Conservation (phyloP, 2,113 vertebrate genomes). For the Corythaeola cristata region DNA sequence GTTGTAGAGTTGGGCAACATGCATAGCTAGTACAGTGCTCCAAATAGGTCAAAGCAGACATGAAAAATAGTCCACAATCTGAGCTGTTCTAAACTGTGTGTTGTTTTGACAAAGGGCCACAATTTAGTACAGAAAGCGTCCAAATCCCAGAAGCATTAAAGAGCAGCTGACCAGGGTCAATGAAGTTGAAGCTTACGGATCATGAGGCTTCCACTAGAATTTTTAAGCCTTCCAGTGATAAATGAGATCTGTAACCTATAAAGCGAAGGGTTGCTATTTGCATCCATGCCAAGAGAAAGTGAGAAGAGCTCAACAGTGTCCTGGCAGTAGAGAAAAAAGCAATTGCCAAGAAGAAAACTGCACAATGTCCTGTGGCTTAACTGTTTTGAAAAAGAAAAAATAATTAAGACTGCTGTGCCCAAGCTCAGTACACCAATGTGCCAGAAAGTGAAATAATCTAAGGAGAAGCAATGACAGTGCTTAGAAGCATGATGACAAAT, state of each 20-base stretch:
- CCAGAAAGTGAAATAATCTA: neutral
- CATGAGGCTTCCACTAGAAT: neutral
- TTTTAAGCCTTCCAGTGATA: neutral
- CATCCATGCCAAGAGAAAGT: neutral
- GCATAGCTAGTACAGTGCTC: neutral
- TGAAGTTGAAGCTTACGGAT: neutral
- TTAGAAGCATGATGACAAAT: neutral
- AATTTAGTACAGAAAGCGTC: neutral
- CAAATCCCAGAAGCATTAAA: neutral
- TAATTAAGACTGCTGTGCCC: neutral
- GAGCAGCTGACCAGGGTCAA: neutral
- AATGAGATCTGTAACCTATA: neutral
- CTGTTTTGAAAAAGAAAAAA: slow-evolving; percentile 9
- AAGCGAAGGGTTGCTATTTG: neutral
- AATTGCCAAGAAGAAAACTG: neutral
- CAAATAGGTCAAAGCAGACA: neutral
- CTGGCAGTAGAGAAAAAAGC: neutral
- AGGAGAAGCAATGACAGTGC: neutral
- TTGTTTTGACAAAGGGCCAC: neutral
- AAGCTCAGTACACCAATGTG: neutral
- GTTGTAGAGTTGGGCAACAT: neutral
- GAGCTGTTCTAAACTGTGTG: neutral
- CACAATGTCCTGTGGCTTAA: neutral
- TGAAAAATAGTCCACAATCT: neutral
- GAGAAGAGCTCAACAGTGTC: neutral